Evolutionary conservation across 2,888 invertebrate species (phyloP), one percentile per base, ranked within the genome.

Genomic region (Coecobrya sp.): DNA sequence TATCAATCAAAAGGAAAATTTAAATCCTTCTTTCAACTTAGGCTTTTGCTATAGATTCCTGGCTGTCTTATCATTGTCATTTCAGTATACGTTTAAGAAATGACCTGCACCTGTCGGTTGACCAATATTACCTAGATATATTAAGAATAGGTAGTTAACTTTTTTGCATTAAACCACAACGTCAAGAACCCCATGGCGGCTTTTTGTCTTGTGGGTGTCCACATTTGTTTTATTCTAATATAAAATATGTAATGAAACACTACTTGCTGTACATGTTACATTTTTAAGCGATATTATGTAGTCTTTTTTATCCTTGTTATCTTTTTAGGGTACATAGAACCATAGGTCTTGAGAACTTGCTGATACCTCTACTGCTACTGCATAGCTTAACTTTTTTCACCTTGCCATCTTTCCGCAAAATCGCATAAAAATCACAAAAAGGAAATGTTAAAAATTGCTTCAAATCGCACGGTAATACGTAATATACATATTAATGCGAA

Each of bases 321-420:
- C 36, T 36, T 36, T 36, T 36, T 36, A 36, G 36, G 36, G 59
- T 19, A 59, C 59, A 59, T n/a, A 19, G 22, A 59, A 4, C 30
- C 76, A 22, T 36, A 42, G 8, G 36, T 70, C 27, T 68, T 86
- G 86, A 52, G 86, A 68, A 85, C 11, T 27, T 19, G 4, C 16
- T n/a, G 52, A 81, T 59, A 82, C 59, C 1, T 22, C 22, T 52
- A 22, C 25, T 27, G 62, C 8, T 19, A 3, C 11, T 25, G 10
- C 13, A 19, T n/a, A 25, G 27, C 27, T 49, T 49, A 49, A 13
- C 11, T 49, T 25, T 16, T 52, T 79, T 79, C 52, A 79, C 81
- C 59, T 81, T 59, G 81, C 81, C 55, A 36, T 81, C 30, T 81
- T 81, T 81, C 81, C 55, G 55, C 36, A 81, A 76, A 76, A 76